phyloP scores from a whole-genome alignment of 2,888 invertebrate species.

The Helicoverpa assulta region DNA sequence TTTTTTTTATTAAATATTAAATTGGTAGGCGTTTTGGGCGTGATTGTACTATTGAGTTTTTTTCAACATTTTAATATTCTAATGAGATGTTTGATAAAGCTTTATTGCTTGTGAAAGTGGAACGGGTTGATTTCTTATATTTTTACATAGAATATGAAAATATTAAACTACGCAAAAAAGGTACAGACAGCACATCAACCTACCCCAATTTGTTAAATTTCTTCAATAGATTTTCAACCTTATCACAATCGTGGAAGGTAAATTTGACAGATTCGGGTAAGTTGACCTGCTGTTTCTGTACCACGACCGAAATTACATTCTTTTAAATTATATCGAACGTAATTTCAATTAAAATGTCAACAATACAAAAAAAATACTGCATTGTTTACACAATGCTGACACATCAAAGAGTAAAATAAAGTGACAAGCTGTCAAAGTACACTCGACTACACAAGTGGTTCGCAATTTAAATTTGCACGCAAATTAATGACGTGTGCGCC shows the following conservation, averaged over 20 bases:
- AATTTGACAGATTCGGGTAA: too few species aligned
- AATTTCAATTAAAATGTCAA: neutral
- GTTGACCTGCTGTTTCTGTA: too few species aligned
- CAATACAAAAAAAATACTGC: neutral
- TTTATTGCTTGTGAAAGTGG: neutral
- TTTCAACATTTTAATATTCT: slow-evolving; percentile 8
- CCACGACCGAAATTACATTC: too few species aligned
- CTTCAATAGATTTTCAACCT: too few species aligned
- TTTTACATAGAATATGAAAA: neutral
- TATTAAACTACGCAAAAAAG: neutral
- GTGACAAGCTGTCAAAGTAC: slow-evolving; percentile 50
- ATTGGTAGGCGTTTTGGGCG: neutral
- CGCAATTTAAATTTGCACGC: slow-evolving; percentile 61
- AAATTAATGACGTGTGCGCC: slow-evolving; percentile 59
- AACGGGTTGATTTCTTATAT: neutral
- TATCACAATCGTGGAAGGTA: too few species aligned
- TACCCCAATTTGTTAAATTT: too few species aligned
- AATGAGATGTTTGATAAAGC: neutral
- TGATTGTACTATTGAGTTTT: slow-evolving; percentile 12
- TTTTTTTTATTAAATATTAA: slow-evolving; percentile 27
- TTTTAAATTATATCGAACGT: neutral
- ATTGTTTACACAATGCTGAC: neutral
- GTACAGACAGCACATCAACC: neutral
- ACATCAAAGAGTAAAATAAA: slow-evolving; percentile 26
- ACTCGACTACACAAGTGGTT: slow-evolving; percentile 49